Percentiles rank a stretch among this genome's conserved stretches.
Conservation (phyloP, 2,888 invertebrate species). For the Nemotelus nigrinus region DNA sequence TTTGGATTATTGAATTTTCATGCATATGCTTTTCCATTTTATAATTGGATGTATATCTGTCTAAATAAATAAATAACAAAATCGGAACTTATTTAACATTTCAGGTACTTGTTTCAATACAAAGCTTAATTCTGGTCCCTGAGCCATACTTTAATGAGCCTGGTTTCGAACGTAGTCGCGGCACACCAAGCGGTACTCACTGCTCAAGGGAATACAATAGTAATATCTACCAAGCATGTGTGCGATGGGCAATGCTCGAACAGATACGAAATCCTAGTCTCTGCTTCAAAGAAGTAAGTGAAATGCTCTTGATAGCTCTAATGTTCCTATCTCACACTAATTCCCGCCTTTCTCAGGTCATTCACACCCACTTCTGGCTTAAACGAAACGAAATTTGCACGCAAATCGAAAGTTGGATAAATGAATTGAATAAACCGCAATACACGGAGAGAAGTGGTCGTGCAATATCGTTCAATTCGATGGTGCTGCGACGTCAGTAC, state of each 20-base stretch:
- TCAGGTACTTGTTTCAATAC: slow-evolving; percentile 90
- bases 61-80: too few relatives aligned
- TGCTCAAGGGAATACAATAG: slow-evolving; percentile 94
- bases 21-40: too few relatives aligned
- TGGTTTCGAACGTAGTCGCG: slow-evolving; percentile 90
- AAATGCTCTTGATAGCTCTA: not conserved
- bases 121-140: slow-evolving; percentile 89
- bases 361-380: slow-evolving; percentile 93
- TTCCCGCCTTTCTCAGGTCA: slow-evolving; percentile 70
- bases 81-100: not conserved
- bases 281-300: slow-evolving; percentile 85
- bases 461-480: slow-evolving; percentile 79
- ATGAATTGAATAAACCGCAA: slow-evolving; percentile 82
- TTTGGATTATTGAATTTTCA: too few relatives aligned
- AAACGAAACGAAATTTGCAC: slow-evolving; percentile 89
- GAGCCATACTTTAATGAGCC: slow-evolving; percentile 97
- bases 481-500: slow-evolving; percentile 81
- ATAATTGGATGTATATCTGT: too few relatives aligned
- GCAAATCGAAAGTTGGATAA: slow-evolving; percentile 91
- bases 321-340: not conserved
- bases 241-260: slow-evolving; percentile 96
- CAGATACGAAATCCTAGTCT: slow-evolving; percentile 89
- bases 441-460: slow-evolving; percentile 81
- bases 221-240: slow-evolving; percentile 93
- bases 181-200: slow-evolving; percentile 86